phyloP scores from a whole-genome alignment of 2,888 invertebrate species.

The Trimorus sp. region DNA sequence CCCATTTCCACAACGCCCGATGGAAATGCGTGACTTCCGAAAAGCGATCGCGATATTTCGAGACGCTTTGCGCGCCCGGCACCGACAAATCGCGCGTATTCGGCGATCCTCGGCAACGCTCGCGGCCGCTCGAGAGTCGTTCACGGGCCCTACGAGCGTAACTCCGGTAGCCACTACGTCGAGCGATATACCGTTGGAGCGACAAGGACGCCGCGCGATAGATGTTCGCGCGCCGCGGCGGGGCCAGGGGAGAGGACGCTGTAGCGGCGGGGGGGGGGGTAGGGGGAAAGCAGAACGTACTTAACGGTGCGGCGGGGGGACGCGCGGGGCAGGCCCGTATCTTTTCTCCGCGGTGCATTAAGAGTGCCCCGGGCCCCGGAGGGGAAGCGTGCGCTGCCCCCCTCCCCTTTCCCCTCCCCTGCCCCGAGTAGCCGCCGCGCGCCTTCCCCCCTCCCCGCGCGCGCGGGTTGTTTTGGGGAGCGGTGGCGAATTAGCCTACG shows the following conservation, averaged over 20 bases:
- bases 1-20: too few relatives aligned
- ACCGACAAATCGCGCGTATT: conserved; percentile 67
- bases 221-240: conserved; percentile 43
- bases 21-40: neutral
- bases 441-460: conserved; percentile 10
- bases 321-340: conserved; percentile 47
- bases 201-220: conserved; percentile 57
- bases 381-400: conserved; percentile 25
- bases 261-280: conserved; percentile 33
- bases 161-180: conserved; percentile 81
- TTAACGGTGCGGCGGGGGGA: conserved; percentile 43
- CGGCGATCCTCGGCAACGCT: conserved; percentile 75
- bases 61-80: conserved; percentile 13
- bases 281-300: conserved; percentile 47
- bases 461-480: conserved; percentile 6
- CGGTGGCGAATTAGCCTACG: conserved; percentile 67
- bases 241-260: conserved; percentile 40
- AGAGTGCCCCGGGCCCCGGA: conserved; percentile 60
- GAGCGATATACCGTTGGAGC: conserved; percentile 69
- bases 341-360: conserved; percentile 69
- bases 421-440: conserved; percentile 1
- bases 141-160: conserved; percentile 80
- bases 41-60: conserved; percentile 8
- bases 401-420: conserved; percentile 5
- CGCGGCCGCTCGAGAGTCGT: conserved; percentile 73